Conservation (phyloP, 2,888 invertebrate species). For the Pandemis heparana region DNA sequence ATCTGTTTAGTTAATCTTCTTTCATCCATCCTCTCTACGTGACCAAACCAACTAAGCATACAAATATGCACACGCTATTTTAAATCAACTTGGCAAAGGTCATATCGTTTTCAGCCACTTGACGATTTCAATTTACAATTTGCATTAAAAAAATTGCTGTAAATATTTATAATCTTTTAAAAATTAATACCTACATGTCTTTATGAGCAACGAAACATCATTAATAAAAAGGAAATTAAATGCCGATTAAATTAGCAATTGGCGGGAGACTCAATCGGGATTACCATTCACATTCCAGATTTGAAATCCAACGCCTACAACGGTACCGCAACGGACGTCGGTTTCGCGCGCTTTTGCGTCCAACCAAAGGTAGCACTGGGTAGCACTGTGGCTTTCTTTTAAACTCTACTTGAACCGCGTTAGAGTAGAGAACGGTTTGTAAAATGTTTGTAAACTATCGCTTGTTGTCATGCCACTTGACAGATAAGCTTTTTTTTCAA, state of each 20-base stretch:
- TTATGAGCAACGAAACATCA: not conserved
- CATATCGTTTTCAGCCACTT: not conserved
- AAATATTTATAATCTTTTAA: no score
- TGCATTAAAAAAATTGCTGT: not conserved
- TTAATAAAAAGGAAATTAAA: not conserved
- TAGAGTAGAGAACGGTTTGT: conserved; percentile 18
- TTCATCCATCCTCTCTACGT: no score
- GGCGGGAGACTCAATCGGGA: conserved; percentile 55
- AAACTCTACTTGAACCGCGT: not conserved
- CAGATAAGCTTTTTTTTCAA: conserved; percentile 47
- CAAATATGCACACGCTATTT: not conserved
- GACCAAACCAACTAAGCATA: no score
- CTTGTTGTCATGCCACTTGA: conserved; percentile 45
- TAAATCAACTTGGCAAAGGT: not conserved
- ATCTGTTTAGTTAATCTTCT: no score
- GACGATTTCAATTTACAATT: not conserved
- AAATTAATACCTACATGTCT: not conserved
- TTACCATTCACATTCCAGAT: conserved; percentile 64
- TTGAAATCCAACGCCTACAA: conserved; percentile 69
- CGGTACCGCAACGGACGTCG: conserved; percentile 68
- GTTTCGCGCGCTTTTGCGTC: conserved; percentile 68
- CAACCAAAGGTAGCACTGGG: conserved; percentile 42
- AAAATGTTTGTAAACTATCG: not conserved
- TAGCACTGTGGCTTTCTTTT: conserved; percentile 44
- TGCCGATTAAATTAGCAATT: conserved; percentile 33